Evolutionary conservation across 2,113 vertebrate species (phyloP).

Genomic region (Girardinichthys multiradiatus): DNA sequence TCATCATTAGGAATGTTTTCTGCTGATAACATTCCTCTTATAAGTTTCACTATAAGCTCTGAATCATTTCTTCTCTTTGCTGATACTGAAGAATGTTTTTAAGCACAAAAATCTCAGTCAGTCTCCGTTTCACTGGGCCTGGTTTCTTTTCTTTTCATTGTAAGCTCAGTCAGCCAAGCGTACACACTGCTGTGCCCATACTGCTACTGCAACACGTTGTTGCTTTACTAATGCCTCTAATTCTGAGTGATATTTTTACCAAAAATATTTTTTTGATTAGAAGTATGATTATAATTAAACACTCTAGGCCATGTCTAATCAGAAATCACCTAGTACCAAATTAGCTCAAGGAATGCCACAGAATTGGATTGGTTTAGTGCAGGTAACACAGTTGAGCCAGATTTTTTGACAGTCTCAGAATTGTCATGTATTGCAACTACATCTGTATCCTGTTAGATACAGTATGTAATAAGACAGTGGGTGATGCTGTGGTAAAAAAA

Average conservation of each 20-base stretch:
- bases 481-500: not conserved
- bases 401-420: not conserved
- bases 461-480: not conserved
- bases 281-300: not conserved
- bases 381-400: not conserved
- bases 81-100: not conserved
- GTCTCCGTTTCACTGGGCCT: not conserved
- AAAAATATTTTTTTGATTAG: not conserved
- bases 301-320: not conserved
- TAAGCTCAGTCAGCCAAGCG: not conserved
- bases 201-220: too few relatives aligned
- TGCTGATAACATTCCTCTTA: not conserved
- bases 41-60: not conserved
- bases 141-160: not conserved
- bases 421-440: not conserved
- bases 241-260: too few relatives aligned
- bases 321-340: not conserved
- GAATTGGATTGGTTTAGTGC: not conserved
- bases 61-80: not conserved
- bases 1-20: too few relatives aligned
- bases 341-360: not conserved
- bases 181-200: too few relatives aligned
- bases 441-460: not conserved
- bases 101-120: not conserved
- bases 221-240: too few relatives aligned